These are phyloP conservation scores for Carcina quercana DNA, from an alignment of 2,888 invertebrate species.

Conservation along the genomic window DNA sequence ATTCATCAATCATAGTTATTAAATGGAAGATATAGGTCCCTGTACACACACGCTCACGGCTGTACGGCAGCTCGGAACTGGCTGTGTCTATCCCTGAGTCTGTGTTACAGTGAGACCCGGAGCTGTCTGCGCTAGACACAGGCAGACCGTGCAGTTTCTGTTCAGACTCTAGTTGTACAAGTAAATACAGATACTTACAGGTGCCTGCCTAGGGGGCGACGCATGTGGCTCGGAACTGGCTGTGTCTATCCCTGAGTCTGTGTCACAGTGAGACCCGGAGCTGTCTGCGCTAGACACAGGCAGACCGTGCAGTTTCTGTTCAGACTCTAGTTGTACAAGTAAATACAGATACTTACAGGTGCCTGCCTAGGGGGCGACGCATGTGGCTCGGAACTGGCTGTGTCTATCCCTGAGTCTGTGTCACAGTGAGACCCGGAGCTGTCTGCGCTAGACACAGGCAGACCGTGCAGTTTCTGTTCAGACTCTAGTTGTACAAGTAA, in stretches of 20 bases:
- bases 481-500: slow-evolving; percentile 87
- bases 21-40: too few species aligned
- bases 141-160: slow-evolving; percentile 84
- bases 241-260: slow-evolving; percentile 46
- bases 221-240: slow-evolving; percentile 29
- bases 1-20: too few species aligned
- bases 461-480: slow-evolving; percentile 83
- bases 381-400: slow-evolving; percentile 28
- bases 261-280: slow-evolving; percentile 45
- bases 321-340: slow-evolving; percentile 84
- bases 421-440: slow-evolving; percentile 42
- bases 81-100: slow-evolving; percentile 46
- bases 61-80: slow-evolving; percentile 25
- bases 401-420: slow-evolving; percentile 42
- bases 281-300: slow-evolving; percentile 76
- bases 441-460: slow-evolving; percentile 77
- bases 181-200: too few species aligned
- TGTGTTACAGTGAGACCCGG: slow-evolving; percentile 49
- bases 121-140: slow-evolving; percentile 71
- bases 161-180: slow-evolving; percentile 84
- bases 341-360: too few species aligned
- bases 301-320: slow-evolving; percentile 84
- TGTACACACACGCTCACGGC: too few species aligned
- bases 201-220: too few species aligned
- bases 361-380: too few species aligned